A percentile compares a stretch with the other conserved stretches of the same genome.
Conservation (phyloP, 2,797 vertebrate species). For the Mallotus villosus region DNA sequence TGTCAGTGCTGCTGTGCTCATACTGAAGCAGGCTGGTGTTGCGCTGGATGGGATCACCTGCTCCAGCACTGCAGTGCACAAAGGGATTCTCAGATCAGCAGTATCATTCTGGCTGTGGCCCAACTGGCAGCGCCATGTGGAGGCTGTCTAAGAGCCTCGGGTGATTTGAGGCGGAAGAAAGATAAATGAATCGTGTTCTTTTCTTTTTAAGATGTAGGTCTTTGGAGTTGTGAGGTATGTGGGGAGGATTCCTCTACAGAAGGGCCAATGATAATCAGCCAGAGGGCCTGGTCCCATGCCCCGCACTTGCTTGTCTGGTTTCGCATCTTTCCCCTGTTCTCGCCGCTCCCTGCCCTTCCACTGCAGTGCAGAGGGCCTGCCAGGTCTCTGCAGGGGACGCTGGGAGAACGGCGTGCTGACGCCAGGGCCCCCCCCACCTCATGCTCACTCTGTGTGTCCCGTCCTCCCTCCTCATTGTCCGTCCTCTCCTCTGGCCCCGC, state of each 20-base stretch:
- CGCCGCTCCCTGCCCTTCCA: background rate
- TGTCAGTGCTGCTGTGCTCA: background rate
- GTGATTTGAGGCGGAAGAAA: constrained; percentile 24
- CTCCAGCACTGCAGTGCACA: constrained; percentile 13
- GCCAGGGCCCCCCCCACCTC: background rate
- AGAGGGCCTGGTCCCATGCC: constrained; percentile 17
- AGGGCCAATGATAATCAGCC: constrained; percentile 59
- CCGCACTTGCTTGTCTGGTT: constrained; percentile 21
- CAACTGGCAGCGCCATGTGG: constrained; percentile 32
- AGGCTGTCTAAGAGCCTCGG: constrained; percentile 18
- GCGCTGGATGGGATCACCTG: background rate
- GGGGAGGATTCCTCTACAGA: constrained; percentile 43
- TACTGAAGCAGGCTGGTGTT: constrained; percentile 5
- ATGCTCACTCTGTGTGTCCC: no score
- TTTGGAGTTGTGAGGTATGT: constrained; percentile 28
- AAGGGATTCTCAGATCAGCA: constrained; percentile 13
- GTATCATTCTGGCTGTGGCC: constrained; percentile 6
- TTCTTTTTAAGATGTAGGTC: constrained; percentile 16
- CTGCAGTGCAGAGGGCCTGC: background rate
- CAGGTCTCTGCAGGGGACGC: background rate
- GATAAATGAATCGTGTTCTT: background rate
- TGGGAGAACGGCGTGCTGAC: constrained; percentile 12
- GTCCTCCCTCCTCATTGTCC: background rate
- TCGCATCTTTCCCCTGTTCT: background rate
- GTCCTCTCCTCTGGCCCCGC: background rate